phyloP scores from a whole-genome alignment of 1,140 invertebrate species.

The Chlorops oryzae region DNA sequence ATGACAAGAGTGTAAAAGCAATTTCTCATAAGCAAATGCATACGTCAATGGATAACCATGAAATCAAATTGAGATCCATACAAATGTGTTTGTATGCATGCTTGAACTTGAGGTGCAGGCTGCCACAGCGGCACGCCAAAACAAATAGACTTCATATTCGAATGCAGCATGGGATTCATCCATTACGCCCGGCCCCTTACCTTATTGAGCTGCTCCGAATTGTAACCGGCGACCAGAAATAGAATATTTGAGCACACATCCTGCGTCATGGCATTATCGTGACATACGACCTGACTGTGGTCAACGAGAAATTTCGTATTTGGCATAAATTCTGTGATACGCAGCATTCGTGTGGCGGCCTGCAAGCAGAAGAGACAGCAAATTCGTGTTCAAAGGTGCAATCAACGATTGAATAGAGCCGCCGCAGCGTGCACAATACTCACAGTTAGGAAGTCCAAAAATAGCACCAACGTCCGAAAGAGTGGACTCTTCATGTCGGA shows the following conservation, averaged over 20 bases:
- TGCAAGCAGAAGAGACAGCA: constrained; percentile 22
- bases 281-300: constrained; percentile 50
- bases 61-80: no score
- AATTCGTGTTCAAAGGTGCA: neutral
- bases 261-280: constrained; percentile 48
- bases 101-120: no score
- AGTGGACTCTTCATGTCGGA: constrained; percentile 54
- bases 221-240: constrained; percentile 54
- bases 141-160: no score
- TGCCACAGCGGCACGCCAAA: no score
- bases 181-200: no score
- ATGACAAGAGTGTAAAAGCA: no score
- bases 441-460: constrained; percentile 36
- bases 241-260: constrained; percentile 55
- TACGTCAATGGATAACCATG: no score
- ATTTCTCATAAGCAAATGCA: no score
- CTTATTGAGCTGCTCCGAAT: constrained; percentile 49
- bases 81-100: no score
- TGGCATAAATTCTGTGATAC: constrained; percentile 55
- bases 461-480: constrained; percentile 36
- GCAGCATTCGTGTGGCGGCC: constrained; percentile 49
- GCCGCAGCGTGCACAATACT: constrained; percentile 4
- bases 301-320: constrained; percentile 49
- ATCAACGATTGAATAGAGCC: neutral
- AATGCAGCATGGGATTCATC: no score